Conservation (phyloP, 2,888 invertebrate species). For the Drosophila ochracea region DNA sequence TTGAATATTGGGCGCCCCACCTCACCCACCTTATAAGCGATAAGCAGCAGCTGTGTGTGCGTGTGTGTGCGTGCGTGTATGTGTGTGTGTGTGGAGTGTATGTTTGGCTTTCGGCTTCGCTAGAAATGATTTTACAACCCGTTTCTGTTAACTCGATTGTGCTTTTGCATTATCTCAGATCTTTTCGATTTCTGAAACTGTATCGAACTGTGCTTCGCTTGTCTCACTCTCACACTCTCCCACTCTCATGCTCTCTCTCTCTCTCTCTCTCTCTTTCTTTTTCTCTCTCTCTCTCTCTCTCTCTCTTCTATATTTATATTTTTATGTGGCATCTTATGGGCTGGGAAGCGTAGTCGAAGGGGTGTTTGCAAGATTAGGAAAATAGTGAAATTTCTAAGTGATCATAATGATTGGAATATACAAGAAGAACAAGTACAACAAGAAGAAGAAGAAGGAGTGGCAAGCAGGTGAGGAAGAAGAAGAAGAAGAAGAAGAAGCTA, state of each 20-base stretch:
- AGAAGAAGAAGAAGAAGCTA: neutral
- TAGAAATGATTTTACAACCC: constrained; percentile 66
- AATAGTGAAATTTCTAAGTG: neutral
- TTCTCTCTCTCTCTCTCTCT: neutral
- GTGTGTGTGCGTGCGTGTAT: constrained; percentile 11
- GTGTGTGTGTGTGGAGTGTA: constrained; percentile 8
- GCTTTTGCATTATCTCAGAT: constrained; percentile 66
- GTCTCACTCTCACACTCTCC: neutral
- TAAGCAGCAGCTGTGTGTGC: constrained; percentile 65
- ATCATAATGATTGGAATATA: neutral
- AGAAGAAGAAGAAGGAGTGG: neutral
- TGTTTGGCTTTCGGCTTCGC: constrained; percentile 39
- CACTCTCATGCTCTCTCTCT: neutral
- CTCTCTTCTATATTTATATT: neutral
- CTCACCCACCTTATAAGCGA: constrained; percentile 60
- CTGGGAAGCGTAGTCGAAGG: neutral
- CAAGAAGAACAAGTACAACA: neutral
- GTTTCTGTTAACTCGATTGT: constrained; percentile 64
- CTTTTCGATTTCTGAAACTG: constrained; percentile 52
- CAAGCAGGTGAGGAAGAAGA: neutral
- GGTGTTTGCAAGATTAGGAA: neutral
- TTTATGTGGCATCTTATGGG: neutral
- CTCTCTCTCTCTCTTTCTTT: neutral
- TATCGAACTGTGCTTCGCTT: constrained; percentile 10
- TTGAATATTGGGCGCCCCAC: constrained; percentile 64